These are phyloP conservation scores for Poeciliopsis occidentalis DNA, from an alignment of 2,113 vertebrate genomes.

Conservation along the genomic window DNA sequence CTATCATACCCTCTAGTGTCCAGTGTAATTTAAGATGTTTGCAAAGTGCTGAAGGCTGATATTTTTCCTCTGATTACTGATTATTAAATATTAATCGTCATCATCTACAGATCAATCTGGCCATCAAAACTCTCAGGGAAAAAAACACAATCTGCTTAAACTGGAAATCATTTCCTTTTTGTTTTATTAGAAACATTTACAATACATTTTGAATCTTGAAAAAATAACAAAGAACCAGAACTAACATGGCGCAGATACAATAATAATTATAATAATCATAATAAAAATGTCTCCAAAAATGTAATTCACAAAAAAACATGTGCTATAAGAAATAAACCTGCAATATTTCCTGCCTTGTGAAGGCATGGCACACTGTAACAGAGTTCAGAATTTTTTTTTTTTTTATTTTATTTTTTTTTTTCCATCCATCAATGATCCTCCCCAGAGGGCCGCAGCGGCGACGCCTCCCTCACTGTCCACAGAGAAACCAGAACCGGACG, in stretches of 20 bases:
- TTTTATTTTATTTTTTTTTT: conserved; percentile 43
- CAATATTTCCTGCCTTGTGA: conserved; percentile 74
- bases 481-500: conserved; percentile 79
- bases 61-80: conserved; percentile 11
- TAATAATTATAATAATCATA: conserved; percentile 76
- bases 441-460: conserved; percentile 65
- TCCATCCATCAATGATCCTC: conserved; percentile 73
- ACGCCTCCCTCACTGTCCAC: conserved; percentile 75
- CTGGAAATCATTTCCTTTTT: conserved; percentile 76
- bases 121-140: neutral
- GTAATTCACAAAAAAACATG: conserved; percentile 80
- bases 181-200: conserved; percentile 89
- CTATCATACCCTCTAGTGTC: neutral
- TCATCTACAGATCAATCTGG: neutral
- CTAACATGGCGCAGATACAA: conserved; percentile 85
- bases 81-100: conserved; percentile 12
- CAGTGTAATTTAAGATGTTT: conserved; percentile 17
- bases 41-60: conserved; percentile 6
- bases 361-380: conserved; percentile 78
- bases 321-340: conserved; percentile 83
- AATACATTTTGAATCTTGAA: conserved; percentile 83
- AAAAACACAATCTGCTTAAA: conserved; percentile 3
- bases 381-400: conserved; percentile 67
- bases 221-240: conserved; percentile 85
- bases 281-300: conserved; percentile 80